phyloP scores from a whole-genome alignment of 1,140 invertebrate genomes.

The Danaus melanippus region DNA sequence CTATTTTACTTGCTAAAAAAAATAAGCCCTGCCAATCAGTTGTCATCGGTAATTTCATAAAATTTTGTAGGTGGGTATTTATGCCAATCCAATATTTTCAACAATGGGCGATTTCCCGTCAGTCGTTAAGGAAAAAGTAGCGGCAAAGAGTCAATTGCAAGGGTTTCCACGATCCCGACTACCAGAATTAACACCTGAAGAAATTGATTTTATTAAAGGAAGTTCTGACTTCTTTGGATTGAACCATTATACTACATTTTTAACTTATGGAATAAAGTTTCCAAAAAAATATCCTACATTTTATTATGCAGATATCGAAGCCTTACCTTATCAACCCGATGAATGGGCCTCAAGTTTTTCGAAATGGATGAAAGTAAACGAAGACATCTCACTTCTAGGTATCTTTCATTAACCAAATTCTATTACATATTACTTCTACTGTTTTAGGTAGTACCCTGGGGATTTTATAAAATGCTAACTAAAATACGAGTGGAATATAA shows the following conservation, averaged over 20 bases:
- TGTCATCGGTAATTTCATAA: no score
- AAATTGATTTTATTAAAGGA: conserved; percentile 42
- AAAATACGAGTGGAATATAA: neutral
- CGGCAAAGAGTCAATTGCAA: conserved; percentile 63
- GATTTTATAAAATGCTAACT: no score
- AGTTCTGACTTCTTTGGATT: conserved; percentile 75
- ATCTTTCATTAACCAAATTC: neutral
- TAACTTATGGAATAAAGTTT: conserved; percentile 37
- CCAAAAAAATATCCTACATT: conserved; percentile 25
- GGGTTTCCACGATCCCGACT: conserved; percentile 57
- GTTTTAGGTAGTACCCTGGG: neutral
- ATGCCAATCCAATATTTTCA: conserved; percentile 72
- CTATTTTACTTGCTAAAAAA: neutral
- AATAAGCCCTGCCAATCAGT: no score
- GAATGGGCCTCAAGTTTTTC: conserved; percentile 28
- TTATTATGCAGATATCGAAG: conserved; percentile 31
- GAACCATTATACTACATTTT: conserved; percentile 71
- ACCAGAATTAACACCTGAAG: conserved; percentile 50
- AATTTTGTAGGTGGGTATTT: conserved; percentile 39
- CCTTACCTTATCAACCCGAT: conserved; percentile 15
- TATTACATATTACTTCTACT: neutral
- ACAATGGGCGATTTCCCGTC: conserved; percentile 73
- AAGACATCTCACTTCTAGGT: neutral
- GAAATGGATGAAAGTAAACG: conserved; percentile 24
- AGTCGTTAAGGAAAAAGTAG: conserved; percentile 70